phyloP scores from a whole-genome alignment of 2,797 vertebrate genomes.

The Sebastes jordani region DNA sequence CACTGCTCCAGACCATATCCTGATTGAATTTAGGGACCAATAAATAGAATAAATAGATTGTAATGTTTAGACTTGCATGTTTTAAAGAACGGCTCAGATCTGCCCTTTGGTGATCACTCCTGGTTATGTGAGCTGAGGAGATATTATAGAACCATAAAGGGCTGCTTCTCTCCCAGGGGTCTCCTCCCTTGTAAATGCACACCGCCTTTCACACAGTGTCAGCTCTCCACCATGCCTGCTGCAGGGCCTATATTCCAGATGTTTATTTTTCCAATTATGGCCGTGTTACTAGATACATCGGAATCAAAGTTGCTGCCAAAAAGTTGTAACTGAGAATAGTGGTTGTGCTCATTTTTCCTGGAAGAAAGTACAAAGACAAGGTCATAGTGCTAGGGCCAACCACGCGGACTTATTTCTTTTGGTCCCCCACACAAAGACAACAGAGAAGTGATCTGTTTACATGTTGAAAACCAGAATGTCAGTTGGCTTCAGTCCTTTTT shows the following conservation, averaged over 20 bases:
- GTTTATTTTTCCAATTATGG: constrained; percentile 71
- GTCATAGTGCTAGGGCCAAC: neutral
- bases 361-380: constrained; percentile 44
- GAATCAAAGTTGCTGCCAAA: constrained; percentile 55
- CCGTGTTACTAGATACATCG: constrained; percentile 64
- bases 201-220: constrained; percentile 35
- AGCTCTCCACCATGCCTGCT: constrained; percentile 26
- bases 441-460: constrained; percentile 22
- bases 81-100: constrained; percentile 36
- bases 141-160: constrained; percentile 46
- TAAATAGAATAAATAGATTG: constrained; percentile 61
- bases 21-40: constrained; percentile 49
- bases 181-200: constrained; percentile 28
- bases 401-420: neutral
- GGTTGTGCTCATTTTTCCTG: constrained; percentile 49
- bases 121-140: constrained; percentile 45
- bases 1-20: constrained; percentile 40
- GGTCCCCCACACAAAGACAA: neutral
- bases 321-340: constrained; percentile 58
- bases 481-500: neutral
- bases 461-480: neutral
- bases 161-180: constrained; percentile 32
- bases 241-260: constrained; percentile 40
- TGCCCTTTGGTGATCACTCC: constrained; percentile 30
- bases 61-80: constrained; percentile 49